Base-by-base conservation (phyloP, 2,888 invertebrate species). In the Rhagium mordax region DNA sequence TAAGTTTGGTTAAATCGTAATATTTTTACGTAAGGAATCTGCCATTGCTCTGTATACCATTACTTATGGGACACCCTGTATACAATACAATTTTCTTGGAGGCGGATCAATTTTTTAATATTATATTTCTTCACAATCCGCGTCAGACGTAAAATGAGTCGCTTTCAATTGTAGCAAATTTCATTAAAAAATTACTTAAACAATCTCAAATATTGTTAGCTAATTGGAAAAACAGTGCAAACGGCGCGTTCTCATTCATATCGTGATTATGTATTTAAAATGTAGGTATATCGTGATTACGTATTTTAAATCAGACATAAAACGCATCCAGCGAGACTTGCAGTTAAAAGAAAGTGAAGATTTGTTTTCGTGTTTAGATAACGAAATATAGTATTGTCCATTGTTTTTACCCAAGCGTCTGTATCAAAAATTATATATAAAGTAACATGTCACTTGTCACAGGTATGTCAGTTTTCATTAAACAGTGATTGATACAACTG, bases 351-450 rank as follows among this genome's bases (percentile, higher is more conserved):
- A 83, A 83, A 83, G 83, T 80, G 80, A 81, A 81, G 78, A 77
- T 16, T 7, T 47, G 41, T 21, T 41, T 76, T 74, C 70, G 10
- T 20, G 13, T 51, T 13, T 55, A 69, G 67, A 79, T 78, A 76
- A 77, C 76, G 76, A 76, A 83, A 83, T 77, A 64, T 71, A 74
- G 72, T 76, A 86, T 87, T 87, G 86, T 87, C 78, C 82, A 84
- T 83, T 84, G 85, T 82, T 81, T 79, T 66, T 81, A 77, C 16
- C 71, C 77, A 86, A 81, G 82, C 71, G 78, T 81, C 78, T 86
- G 86, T 86, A 82, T 85, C 86, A 82, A 78, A 71, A 81, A 74
- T 81, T 77, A 81, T 77, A 79, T 86, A 86, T 78, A 81, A 74
- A 78, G 73, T 75, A 71, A 53, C 49, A 74, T 24, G 65, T 33